Evolutionary conservation across 2,888 invertebrate species (phyloP).

Genomic region (Flabesymbios commensalis): DNA sequence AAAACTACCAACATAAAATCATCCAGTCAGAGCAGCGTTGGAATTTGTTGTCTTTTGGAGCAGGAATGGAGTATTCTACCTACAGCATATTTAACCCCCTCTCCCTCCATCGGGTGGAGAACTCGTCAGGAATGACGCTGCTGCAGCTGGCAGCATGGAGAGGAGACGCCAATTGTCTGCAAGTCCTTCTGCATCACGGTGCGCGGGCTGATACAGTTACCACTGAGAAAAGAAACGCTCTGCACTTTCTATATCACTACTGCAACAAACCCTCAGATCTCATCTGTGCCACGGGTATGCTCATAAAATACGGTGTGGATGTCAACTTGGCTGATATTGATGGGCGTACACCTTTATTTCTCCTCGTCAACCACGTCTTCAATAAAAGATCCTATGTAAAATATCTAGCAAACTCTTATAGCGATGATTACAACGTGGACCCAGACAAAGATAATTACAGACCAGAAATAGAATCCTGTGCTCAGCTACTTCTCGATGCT

Average conservation of each 20-base stretch:
- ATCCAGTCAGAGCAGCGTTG: slow-evolving; percentile 22
- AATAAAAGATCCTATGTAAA: slow-evolving; percentile 17
- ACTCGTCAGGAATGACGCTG: slow-evolving; percentile 3
- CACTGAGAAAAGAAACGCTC: slow-evolving; percentile 14
- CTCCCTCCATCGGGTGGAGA: neutral
- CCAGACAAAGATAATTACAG: slow-evolving; percentile 5
- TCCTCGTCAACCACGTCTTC: slow-evolving; percentile 17
- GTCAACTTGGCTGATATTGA: slow-evolving; percentile 5
- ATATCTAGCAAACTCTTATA: slow-evolving; percentile 20
- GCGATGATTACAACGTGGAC: neutral
- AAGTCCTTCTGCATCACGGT: slow-evolving; percentile 17
- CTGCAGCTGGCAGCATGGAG: slow-evolving; percentile 27
- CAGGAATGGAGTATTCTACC: slow-evolving; percentile 20
- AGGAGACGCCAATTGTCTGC: slow-evolving; percentile 19
- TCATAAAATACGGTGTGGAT: slow-evolving; percentile 19
- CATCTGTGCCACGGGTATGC: slow-evolving; percentile 2
- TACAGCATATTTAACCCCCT: slow-evolving; percentile 22
- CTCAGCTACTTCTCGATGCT: slow-evolving; percentile 8
- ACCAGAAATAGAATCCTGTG: slow-evolving; percentile 10
- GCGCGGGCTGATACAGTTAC: slow-evolving; percentile 5
- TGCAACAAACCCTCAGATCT: slow-evolving; percentile 30
- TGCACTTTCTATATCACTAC: slow-evolving; percentile 27
- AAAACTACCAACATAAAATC: slow-evolving; percentile 21
- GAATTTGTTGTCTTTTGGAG: slow-evolving; percentile 9
- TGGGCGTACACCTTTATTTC: slow-evolving; percentile 11